Evolutionary conservation across 2,888 invertebrate genomes (phyloP), one percentile per base, ranked within the genome.

Genomic region (Dolomedes plantarius): DNA sequence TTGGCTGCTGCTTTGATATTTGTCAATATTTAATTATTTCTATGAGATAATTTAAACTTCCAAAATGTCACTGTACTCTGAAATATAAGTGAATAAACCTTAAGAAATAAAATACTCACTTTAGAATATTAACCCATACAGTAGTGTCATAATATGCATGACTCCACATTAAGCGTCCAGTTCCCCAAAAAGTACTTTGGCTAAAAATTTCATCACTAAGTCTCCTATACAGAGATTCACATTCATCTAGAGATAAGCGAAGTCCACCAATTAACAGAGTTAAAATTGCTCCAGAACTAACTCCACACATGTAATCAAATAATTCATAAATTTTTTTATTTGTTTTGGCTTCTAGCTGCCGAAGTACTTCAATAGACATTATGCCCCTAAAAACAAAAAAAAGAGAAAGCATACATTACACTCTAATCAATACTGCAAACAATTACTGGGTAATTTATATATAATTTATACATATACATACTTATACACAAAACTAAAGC

Each of bases 81-180:
- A n/a, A n/a, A n/a, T n/a, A n/a, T n/a, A n/a, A n/a, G n/a, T n/a
- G n/a, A n/a, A n/a, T n/a, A n/a, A n/a, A n/a, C n/a, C n/a, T n/a
- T n/a, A n/a, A n/a, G n/a, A n/a, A n/a, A n/a, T n/a, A 46, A 46
- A 1, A 16, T 13, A 29, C 87, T 82, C 69, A 87, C 87, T 94
- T 94, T 67, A 97, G 91, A 90, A 96, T 92, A 86, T 93, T 92
- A 91, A 97, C 96, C 96, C 96, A 97, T 16, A 95, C 92, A 0
- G 93, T 93, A 0, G 97, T 96, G 90, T 97, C 96, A 91, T 98
- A 97, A 92, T 96, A 97, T 0, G 96, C 94, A 90, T 97, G 96
- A 82, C 94, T 94, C 94, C 95, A 95, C n/a, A 97, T 94, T 72
- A 97, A 93, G 83, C 94, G 94, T 41, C 95, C 94, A 0, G 95